Conservation (phyloP, 2,113 vertebrate genomes). For the cat (Felis catus) region F.catus_Fca126_mat1.0 CM031420.1:69948001-69948500, state of each 20-base stretch:
- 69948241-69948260: background rate
- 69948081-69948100: background rate
- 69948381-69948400: background rate
- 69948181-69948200: background rate
- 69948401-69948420: background rate
- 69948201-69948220: constrained; percentile 3
- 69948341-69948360: background rate
- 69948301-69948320: background rate
- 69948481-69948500: background rate
- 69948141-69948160: background rate
- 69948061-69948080: background rate
- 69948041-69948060: background rate
- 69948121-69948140: background rate
- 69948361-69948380: background rate
- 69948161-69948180: background rate
- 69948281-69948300: background rate
- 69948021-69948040: background rate
- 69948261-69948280: background rate
- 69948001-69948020: background rate
- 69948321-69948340: background rate
- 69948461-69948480: background rate
- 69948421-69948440: background rate
- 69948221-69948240: background rate
- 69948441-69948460: constrained; percentile 25
- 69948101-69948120: background rate